A percentile compares a stretch with the other conserved stretches of the same genome.
Evolutionary conservation across 2,113 vertebrate genomes (phyloP).

Genomic region (Numida meleagris): DNA sequence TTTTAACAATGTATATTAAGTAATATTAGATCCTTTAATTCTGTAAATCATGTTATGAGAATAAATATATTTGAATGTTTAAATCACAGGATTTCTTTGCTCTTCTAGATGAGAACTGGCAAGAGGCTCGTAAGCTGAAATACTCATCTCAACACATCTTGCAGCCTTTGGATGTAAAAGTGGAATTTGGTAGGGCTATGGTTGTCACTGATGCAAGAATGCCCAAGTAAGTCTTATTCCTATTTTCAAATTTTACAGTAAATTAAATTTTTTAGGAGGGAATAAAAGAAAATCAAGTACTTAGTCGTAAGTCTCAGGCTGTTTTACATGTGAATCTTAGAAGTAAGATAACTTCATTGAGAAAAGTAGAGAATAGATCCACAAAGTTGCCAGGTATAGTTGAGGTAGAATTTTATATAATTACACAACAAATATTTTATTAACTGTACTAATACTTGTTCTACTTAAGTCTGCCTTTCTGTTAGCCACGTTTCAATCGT

Average conservation of each 20-base stretch:
- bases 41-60: not conserved
- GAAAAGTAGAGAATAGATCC: not conserved
- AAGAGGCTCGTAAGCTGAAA: slow-evolving; percentile 86
- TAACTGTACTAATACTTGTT: not conserved
- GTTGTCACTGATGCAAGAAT: slow-evolving; percentile 93
- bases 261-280: not conserved
- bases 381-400: not conserved
- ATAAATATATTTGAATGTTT: not conserved
- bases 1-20: not conserved
- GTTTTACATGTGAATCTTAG: not conserved
- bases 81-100: not conserved
- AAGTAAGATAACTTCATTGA: not conserved
- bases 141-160: slow-evolving; percentile 90
- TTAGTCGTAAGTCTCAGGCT: not conserved
- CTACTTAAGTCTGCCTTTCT: not conserved
- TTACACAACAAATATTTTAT: not conserved
- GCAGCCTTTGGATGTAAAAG: slow-evolving; percentile 90
- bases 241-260: not conserved
- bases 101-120: slow-evolving; percentile 90
- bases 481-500: not conserved
- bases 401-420: not conserved
- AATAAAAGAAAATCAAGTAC: not conserved
- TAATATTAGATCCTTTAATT: not conserved
- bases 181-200: slow-evolving; percentile 93
- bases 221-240: slow-evolving; percentile 85